Evolutionary conservation across 2,888 invertebrate genomes (phyloP), one percentile per base, ranked within the genome.

Genomic region (Drosophila putrida): DNA sequence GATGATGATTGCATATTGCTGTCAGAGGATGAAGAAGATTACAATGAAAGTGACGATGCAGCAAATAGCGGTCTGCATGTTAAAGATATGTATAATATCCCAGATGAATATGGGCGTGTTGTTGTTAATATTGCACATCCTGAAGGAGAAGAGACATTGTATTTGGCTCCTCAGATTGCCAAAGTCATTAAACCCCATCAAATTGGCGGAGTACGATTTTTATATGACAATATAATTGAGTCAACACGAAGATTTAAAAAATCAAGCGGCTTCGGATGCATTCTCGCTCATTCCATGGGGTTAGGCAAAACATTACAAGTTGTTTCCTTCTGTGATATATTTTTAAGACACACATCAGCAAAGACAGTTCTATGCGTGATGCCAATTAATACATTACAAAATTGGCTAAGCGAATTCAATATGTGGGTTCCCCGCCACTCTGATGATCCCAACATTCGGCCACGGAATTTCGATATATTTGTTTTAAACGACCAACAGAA

Each of bases 271-370:
- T 98, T 99, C 92, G 99, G 99, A 11, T 99, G 99, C 92, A 99
- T 99, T 85, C 93, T 99, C 57, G 99, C 99, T 0, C 99, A 99
- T 93, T 98, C 98, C 46, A 99, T 99, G 99, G 99, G 99, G 1
- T 94, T 99, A 31, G 99, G 99, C n/a, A 99, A 99, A 93, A 99
- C 99, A 0, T 93, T 99, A 64, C 98, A 97, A 93, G 96, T 99
- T 62, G 97, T 99, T 61, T 97, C 98, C 76, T 99, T 99, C 93
- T 97, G 97, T 91, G 99, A 99, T 93, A 96, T 99, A 86, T 98
- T 99, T 93, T 94, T 99, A 81, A 94, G 98, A 55, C 96, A 98
- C 91, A 98, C 98, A 0, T 94, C 94, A 27, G 97, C 97, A 5
- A 97, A 96, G 91, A 97, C 96, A 11, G 97, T 99, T 0, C 93